Conservation (phyloP, 2,113 vertebrate genomes). For the Catharus fuscescens region DNA sequence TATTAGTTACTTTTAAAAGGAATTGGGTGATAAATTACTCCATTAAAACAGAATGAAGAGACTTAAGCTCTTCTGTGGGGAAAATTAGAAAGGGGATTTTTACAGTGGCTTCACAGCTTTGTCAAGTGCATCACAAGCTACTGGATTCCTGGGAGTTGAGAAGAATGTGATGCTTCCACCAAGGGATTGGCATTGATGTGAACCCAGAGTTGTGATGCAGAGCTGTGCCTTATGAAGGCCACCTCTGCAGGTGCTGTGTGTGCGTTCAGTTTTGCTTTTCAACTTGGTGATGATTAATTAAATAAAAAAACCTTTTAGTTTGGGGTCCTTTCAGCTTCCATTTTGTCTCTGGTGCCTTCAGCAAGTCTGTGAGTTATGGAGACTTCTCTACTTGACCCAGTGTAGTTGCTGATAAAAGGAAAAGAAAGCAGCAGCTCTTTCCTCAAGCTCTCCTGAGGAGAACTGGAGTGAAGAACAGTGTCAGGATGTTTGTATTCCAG, state of each 20-base stretch:
- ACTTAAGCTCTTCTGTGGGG: constrained; percentile 61
- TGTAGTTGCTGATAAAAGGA: not conserved
- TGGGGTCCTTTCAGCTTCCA: not conserved
- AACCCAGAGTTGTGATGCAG: not conserved
- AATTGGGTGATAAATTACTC: constrained; percentile 67
- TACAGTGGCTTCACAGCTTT: not conserved
- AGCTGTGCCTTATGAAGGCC: not conserved
- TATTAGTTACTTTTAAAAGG: constrained; percentile 72
- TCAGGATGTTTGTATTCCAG: not conserved
- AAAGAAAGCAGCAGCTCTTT: not conserved
- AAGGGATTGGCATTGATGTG: accelerated
- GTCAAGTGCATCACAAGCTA: not conserved
- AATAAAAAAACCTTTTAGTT: not conserved
- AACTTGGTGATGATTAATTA: not conserved
- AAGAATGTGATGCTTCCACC: not conserved
- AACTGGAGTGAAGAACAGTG: not conserved
- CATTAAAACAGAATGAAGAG: constrained; percentile 68
- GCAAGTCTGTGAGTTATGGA: accelerated
- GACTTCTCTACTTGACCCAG: too few relatives aligned
- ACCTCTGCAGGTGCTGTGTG: not conserved
- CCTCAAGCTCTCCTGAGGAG: not conserved
- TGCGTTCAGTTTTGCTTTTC: accelerated
- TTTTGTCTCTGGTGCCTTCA: not conserved
- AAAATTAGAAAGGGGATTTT: constrained; percentile 41
- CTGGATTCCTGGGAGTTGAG: not conserved